Evolutionary conservation across 2,113 vertebrate genomes (phyloP), one percentile per base, ranked within the genome.

Genomic region (Zosterops lateralis): DNA sequence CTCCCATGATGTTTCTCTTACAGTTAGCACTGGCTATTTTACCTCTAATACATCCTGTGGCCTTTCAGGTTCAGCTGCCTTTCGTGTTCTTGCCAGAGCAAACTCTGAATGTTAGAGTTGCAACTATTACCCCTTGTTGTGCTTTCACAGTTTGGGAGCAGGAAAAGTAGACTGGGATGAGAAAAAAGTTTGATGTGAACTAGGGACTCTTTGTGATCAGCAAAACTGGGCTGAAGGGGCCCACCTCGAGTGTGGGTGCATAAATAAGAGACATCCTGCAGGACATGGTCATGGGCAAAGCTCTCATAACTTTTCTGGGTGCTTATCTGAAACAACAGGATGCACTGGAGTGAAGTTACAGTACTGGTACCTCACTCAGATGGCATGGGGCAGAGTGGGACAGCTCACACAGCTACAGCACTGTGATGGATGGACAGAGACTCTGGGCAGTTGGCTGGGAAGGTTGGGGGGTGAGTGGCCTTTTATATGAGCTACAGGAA

Each of bases 211-310:
- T 54, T 24, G 5, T 54, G 21, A 47, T 50, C 31, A 74, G 17
- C 28, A 81, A 16, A 16, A 61, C 1, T 25, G 21, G 7, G 42
- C 25, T 70, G 28, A 74, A 87, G 47, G 3, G 8, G 4, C 22
- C 5, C 6, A 24, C 3, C 16, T 62, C 0, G 2, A 45, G 20
- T 17, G 1, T 6, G n/a, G 29, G 22, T 7, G 12, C 0, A 7
- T 48, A 50, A 83, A 31, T 22, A 65, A 60, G 25, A 29, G 12
- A 38, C 10, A 32, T 10, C 3, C 24, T 40, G 17, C 5, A 65
- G 14, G 24, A 56, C 5, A 9, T 4, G 61, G 25, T 22, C 4
- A 19, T 21, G 31, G 44, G 7, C 22, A 83, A 91, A 64, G 12
- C 13, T 80, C 62, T 73, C 32, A 28, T 8, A 36, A 3, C 5